Base-by-base conservation (phyloP, 2,797 vertebrate genomes). In the Florisuga fusca region DNA sequence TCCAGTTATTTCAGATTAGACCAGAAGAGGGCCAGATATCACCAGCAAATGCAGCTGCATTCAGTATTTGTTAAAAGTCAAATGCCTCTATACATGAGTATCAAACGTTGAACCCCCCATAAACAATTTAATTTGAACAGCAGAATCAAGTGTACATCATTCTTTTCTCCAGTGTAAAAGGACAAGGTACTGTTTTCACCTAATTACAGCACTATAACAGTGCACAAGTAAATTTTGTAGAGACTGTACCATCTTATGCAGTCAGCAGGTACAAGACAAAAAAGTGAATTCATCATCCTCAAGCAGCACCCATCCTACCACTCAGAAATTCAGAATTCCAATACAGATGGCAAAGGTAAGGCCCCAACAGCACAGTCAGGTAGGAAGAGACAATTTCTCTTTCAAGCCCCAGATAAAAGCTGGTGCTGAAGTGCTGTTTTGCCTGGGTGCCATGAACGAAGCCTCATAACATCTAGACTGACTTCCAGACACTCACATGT, bases 1-100 rank as follows among this genome's bases (percentile, higher is more conserved):
- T 21, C 7, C 14, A 11, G 41, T 55, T 66, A 55, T 29, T 14
- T 82, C 64, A 53, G 15, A 26, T 69, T 34, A 63, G 48, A 55
- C 67, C 91, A 96, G 78, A 79, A 93, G 90, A 92, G 81, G 84
- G 74, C 51, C 74, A 53, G 23, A 6, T 69, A 76, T 5, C 22
- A 91, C 46, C 63, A 67, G n/a, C 45, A 94, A 81, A 43, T 43
- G 41, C 17, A 84, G 64, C 23, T 51, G 21, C 15, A 11, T 25
- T 94, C 66, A 20, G 7, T 33, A 5, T 21, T 80, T 50, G 7
- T 67, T 72, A 34, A 22, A 72, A 68, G 29, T 53, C 15, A 55
- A 50, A 66, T 2, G 1, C 9, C 14, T 29, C 14, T 21, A 9
- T 23, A 63, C 0, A 0, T 46, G 31, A 76, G 63, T 46, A 27